Base-by-base conservation (phyloP, 2,797 vertebrate genomes). In the Mergus octosetaceus region DNA sequence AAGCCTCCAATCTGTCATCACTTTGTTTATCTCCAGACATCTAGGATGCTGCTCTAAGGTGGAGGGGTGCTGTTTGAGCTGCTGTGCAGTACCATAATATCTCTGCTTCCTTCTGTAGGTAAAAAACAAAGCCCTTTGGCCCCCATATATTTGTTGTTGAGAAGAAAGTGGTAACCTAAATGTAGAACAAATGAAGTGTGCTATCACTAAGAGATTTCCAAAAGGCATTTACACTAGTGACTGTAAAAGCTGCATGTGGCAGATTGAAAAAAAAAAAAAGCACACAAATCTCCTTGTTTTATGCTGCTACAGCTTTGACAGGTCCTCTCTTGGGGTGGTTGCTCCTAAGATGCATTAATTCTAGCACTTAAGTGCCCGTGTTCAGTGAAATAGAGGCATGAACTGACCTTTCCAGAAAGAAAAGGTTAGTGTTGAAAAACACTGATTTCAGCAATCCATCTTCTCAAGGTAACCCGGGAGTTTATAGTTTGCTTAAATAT, bases 361-460 rank as follows among this genome's bases (percentile, higher is more conserved):
- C 81, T 38, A 82, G 85, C 86, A 85, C 87, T 93, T 92, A 77
- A 56, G 30, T n/a, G 85, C 60, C 27, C 17, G 6, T 64, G 72
- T 91, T 96, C 62, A 53, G 51, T 68, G 78, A 30, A 92, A 90
- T 7, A 69, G 71, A 89, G 58, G 70, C 93, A 89, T 71, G 69
- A 90, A 93, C 85, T 91, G 76, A 77, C 76, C 69, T 87, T 94
- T 94, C 57, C 47, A 73, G 86, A 80, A 94, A 65, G 47, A 95
- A 96, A 95, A 91, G 60, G 34, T 79, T 85, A 53, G 57, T 81
- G 94, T 68, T 92, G 54, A 90, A 96, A 91, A 89, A 43, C 71
- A 57, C 36, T 58, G 76, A 62, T 90, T 95, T 90, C 53, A 82
- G 28, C 71, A 69, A 94, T 80, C 88, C 20, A 6, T 86, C 78